These are phyloP conservation scores for Callinectes sapidus DNA, from an alignment of 2,888 invertebrate species.

Conservation along the genomic window DNA sequence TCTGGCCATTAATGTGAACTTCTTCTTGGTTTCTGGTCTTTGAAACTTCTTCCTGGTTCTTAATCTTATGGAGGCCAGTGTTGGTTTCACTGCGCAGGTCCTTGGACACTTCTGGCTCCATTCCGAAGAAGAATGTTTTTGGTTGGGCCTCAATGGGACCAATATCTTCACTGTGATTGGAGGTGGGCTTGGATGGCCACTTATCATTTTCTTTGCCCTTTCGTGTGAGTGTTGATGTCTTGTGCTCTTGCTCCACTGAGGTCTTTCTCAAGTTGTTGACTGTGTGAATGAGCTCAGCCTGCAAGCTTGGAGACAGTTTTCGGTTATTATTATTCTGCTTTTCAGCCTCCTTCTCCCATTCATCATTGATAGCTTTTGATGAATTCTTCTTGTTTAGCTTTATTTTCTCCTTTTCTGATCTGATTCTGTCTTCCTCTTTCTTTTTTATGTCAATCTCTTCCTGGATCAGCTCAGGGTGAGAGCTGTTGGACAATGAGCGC, in stretches of 20 bases:
- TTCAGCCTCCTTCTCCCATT: slow-evolving; percentile 71
- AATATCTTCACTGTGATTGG: slow-evolving; percentile 22
- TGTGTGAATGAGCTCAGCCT: slow-evolving; percentile 66
- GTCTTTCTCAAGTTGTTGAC: slow-evolving; percentile 68
- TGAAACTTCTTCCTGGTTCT: slow-evolving; percentile 61
- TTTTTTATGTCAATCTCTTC: slow-evolving; percentile 47
- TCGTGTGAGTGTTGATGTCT: slow-evolving; percentile 50
- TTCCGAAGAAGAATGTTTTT: slow-evolving; percentile 73
- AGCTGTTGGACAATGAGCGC: slow-evolving; percentile 59
- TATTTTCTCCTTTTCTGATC: slow-evolving; percentile 47
- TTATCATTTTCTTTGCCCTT: slow-evolving; percentile 51
- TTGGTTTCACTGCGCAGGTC: slow-evolving; percentile 47
- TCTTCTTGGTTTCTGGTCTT: slow-evolving; percentile 56
- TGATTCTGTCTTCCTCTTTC: slow-evolving; percentile 64
- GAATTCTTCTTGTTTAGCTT: slow-evolving; percentile 53
- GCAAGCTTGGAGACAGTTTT: slow-evolving; percentile 67
- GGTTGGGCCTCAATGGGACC: slow-evolving; percentile 54
- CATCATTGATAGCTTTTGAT: slow-evolving; percentile 49
- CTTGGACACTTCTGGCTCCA: slow-evolving; percentile 66
- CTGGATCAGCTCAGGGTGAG: slow-evolving; percentile 58
- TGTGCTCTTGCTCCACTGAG: slow-evolving; percentile 49
- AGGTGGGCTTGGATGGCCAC: neutral
- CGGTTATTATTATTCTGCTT: slow-evolving; percentile 51
- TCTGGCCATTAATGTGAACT: slow-evolving; percentile 64
- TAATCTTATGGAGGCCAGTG: slow-evolving; percentile 61